These are phyloP conservation scores for Nothura maculosa DNA, from an alignment of 2,797 vertebrate genomes.

Conservation along the genomic window DNA sequence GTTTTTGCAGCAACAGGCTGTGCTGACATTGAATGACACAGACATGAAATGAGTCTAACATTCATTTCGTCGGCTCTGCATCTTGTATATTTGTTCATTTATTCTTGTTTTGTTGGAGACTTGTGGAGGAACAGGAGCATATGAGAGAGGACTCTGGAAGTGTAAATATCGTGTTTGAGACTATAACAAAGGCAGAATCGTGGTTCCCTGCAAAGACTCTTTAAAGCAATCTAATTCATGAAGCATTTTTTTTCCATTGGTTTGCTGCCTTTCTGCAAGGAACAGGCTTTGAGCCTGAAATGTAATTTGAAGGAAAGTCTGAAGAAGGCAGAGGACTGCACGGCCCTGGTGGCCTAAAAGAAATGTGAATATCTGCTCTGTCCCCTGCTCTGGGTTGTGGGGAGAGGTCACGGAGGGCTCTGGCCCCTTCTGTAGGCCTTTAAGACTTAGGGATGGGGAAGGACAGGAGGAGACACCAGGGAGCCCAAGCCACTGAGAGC, in stretches of 20 bases:
- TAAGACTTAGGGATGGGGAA: background rate
- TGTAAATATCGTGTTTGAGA: fast-evolving
- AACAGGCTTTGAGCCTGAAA: background rate
- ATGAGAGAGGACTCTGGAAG: fast-evolving
- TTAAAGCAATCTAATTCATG: background rate
- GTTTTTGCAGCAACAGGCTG: background rate
- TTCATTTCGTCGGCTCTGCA: fast-evolving
- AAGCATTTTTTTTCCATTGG: background rate
- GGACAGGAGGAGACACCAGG: background rate
- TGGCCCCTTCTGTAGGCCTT: background rate
- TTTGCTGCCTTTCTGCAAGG: background rate
- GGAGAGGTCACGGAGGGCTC: background rate
- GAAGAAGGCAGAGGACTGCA: background rate
- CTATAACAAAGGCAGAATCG: background rate
- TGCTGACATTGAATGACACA: background rate
- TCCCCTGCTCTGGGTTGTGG: background rate
- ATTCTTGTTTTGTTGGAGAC: background rate
- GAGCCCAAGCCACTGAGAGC: background rate
- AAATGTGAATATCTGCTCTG: background rate
- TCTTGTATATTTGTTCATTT: background rate
- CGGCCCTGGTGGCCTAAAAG: background rate
- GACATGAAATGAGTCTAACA: background rate
- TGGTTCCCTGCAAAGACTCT: background rate
- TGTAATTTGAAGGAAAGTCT: background rate
- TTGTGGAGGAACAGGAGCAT: background rate